These are phyloP conservation scores for Pammene aurita DNA, from an alignment of 2,888 invertebrate species.

Conservation along the genomic window DNA sequence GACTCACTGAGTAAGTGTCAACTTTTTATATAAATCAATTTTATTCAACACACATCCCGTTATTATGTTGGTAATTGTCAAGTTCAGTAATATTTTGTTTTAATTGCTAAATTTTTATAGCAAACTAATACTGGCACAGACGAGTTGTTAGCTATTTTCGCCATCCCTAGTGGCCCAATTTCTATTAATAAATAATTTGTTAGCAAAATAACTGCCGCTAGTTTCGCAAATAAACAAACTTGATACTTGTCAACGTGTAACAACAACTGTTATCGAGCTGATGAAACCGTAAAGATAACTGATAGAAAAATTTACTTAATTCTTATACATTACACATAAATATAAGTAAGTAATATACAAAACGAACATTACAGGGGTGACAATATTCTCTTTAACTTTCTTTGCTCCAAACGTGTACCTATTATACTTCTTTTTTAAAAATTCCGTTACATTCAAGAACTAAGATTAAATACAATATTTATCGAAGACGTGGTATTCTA, in stretches of 20 bases:
- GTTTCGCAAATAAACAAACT: constrained; percentile 20
- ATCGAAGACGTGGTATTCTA: no score
- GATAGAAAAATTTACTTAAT: no score
- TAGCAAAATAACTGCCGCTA: constrained; percentile 19
- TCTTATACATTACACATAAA: no score
- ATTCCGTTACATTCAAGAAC: no score
- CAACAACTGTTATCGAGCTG: neutral
- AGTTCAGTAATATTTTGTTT: constrained; percentile 9
- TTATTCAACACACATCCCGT: neutral
- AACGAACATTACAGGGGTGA: no score
- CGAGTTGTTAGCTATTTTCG: constrained; percentile 30
- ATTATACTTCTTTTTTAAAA: no score
- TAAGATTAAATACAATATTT: no score
- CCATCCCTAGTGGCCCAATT: constrained; percentile 30
- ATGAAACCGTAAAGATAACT: no score
- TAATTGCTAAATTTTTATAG: constrained; percentile 16
- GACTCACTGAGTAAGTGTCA: constrained; percentile 67
- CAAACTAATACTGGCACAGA: constrained; percentile 20
- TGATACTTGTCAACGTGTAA: neutral
- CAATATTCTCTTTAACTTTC: no score
- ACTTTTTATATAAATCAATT: constrained; percentile 27
- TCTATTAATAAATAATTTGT: constrained; percentile 31
- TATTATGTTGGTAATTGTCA: neutral
- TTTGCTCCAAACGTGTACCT: no score
- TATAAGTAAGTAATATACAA: no score